phyloP scores from a whole-genome alignment of 2,888 invertebrate species.

The Eugnorisma glareosa region DNA sequence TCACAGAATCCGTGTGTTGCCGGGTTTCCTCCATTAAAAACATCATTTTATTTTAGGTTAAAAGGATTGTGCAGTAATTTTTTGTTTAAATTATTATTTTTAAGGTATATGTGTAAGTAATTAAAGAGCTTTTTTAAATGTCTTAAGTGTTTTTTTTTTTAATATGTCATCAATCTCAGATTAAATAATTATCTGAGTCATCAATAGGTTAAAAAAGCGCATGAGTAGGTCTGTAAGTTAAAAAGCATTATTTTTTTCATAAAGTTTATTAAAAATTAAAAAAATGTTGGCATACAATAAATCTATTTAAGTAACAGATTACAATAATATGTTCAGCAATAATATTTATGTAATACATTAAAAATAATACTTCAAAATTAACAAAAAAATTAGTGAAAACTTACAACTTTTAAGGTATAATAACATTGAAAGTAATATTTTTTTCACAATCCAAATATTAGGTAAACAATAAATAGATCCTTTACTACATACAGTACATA shows the following conservation, averaged over 20 bases:
- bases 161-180: neutral
- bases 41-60: neutral
- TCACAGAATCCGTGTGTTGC: constrained; percentile 80
- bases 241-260: constrained; percentile 14
- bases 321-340: constrained; percentile 85
- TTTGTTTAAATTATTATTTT: neutral
- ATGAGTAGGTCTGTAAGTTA: neutral
- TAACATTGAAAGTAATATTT: constrained; percentile 11
- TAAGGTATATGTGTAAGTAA: constrained; percentile 22
- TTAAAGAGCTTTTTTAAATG: constrained; percentile 43
- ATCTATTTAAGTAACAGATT: constrained; percentile 82
- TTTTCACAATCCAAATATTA: constrained; percentile 14
- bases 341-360: constrained; percentile 68
- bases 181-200: too few species aligned
- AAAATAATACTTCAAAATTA: constrained; percentile 58
- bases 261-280: constrained; percentile 74
- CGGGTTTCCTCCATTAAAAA: constrained; percentile 79
- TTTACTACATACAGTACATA: neutral
- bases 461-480: neutral
- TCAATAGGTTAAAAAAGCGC: too few species aligned
- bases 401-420: constrained; percentile 10
- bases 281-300: constrained; percentile 72
- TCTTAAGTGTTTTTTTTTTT: neutral
- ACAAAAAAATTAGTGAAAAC: constrained; percentile 40
- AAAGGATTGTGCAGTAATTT: constrained; percentile 50